Evolutionary conservation across 2,797 vertebrate species (phyloP).

Genomic region (Malurus leucopterus): DNA sequence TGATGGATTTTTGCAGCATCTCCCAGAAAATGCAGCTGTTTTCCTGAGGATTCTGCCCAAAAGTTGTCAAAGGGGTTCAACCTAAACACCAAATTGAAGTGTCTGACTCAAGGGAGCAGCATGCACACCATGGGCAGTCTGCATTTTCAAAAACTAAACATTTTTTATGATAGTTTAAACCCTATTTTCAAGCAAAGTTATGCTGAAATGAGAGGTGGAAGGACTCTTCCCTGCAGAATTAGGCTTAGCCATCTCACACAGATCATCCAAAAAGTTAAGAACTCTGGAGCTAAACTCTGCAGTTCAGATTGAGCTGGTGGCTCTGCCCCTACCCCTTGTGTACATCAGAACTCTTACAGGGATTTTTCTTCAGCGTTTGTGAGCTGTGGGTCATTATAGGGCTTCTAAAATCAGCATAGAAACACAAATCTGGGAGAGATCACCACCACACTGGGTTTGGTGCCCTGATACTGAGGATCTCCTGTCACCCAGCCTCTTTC

Average conservation of each 20-base stretch:
- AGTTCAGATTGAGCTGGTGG: not conserved
- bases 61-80: not conserved
- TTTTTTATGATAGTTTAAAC: not conserved
- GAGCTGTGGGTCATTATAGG: not conserved
- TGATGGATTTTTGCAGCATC: not conserved
- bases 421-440: not conserved
- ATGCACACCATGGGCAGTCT: not conserved
- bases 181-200: not conserved
- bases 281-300: not conserved
- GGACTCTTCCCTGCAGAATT: not conserved
- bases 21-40: not conserved
- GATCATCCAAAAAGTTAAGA: not conserved
- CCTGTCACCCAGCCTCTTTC: not conserved
- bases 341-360: not conserved
- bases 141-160: not conserved
- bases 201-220: not conserved
- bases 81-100: not conserved
- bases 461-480: not conserved
- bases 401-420: not conserved
- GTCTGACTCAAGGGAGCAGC: not conserved
- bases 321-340: rapidly evolving
- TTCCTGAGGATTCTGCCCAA: not conserved
- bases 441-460: rapidly evolving
- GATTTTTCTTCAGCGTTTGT: not conserved
- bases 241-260: not conserved